phyloP scores from a whole-genome alignment of 2,113 vertebrate genomes.

The Anolis carolinensis region DNA sequence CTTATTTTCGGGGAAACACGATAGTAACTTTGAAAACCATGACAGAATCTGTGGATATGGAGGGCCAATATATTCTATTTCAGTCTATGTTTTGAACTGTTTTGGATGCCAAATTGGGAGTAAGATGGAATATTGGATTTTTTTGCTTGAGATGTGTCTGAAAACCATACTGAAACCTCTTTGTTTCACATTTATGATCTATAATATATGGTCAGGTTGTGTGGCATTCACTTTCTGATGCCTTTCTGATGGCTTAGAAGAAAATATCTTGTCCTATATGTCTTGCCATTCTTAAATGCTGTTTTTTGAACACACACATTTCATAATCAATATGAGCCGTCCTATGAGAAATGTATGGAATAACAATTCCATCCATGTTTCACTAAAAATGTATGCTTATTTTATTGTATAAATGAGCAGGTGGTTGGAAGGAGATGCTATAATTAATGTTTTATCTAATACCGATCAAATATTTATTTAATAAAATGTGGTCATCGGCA shows the following conservation, averaged over 20 bases:
- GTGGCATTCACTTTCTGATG: not conserved
- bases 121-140: no score
- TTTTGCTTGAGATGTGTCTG: slow-evolving; percentile 17
- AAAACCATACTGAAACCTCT: not conserved
- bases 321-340: slow-evolving; percentile 25
- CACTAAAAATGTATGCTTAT: slow-evolving; percentile 26
- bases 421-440: slow-evolving; percentile 65
- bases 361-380: slow-evolving; percentile 35
- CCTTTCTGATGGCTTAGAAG: not conserved
- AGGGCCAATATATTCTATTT: no score
- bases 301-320: slow-evolving; percentile 48
- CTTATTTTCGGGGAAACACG: no score
- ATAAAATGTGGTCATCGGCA: slow-evolving; percentile 75
- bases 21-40: no score
- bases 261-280: not conserved
- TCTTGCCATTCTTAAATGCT: slow-evolving; percentile 39
- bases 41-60: no score
- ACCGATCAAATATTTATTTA: slow-evolving; percentile 81
- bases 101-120: no score
- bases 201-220: not conserved
- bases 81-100: no score
- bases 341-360: slow-evolving; percentile 33
- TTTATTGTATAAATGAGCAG: slow-evolving; percentile 55
- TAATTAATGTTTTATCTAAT: slow-evolving; percentile 78
- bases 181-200: not conserved